Percentiles rank a stretch among this genome's conserved stretches.
Evolutionary conservation across 2,888 invertebrate species (phyloP).

Genomic region (Flabesymbios commensalis): DNA sequence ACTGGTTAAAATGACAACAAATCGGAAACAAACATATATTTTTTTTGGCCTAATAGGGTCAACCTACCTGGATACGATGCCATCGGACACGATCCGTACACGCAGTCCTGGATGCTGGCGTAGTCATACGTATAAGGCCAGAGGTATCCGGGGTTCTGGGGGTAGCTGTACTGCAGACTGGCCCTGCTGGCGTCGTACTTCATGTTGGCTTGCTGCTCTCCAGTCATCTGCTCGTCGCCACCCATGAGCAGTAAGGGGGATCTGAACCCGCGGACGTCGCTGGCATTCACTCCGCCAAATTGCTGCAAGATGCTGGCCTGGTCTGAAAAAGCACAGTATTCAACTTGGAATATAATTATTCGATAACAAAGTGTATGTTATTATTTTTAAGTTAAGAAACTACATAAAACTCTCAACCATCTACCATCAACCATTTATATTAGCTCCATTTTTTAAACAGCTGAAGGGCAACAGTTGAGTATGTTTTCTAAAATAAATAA

Average conservation of each 20-base stretch:
- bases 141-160: not conserved
- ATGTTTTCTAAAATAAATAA: too few relatives aligned
- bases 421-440: too few relatives aligned
- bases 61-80: not conserved
- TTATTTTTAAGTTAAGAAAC: too few relatives aligned
- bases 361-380: not conserved
- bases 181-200: slow-evolving; percentile 1
- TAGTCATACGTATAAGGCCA: slow-evolving; percentile 15
- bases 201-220: not conserved
- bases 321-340: not conserved
- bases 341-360: too few relatives aligned
- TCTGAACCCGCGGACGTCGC: slow-evolving; percentile 1
- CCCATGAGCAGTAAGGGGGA: slow-evolving; percentile 4
- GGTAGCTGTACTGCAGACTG: not conserved
- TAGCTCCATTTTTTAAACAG: too few relatives aligned
- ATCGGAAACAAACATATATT: not conserved
- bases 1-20: not conserved
- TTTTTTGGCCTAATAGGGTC: not conserved
- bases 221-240: slow-evolving; percentile 3
- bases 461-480: too few relatives aligned
- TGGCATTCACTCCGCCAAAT: not conserved
- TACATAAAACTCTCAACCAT: too few relatives aligned
- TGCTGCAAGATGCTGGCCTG: not conserved
- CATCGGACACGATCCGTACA: not conserved
- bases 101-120: slow-evolving; percentile 8